Conservation (phyloP, 1,140 invertebrate species). For the Cecropterus lyciades region DNA sequence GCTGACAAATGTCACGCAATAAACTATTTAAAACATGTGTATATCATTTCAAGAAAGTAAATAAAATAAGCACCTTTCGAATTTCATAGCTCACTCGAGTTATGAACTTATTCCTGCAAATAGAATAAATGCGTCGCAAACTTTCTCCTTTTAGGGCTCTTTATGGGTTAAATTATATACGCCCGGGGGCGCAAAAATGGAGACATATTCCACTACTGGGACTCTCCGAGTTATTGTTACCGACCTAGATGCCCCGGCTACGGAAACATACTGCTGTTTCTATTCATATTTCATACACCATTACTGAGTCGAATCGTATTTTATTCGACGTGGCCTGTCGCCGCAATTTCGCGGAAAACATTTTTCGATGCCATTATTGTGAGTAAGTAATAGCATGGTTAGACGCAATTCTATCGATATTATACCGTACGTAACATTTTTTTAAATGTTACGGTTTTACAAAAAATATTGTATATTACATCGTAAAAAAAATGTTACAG, state of each 20-base stretch:
- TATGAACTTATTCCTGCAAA: constrained; percentile 64
- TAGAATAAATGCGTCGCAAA: constrained; percentile 74
- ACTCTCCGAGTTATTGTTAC: constrained; percentile 62
- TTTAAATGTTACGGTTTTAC: no score
- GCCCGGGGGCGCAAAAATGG: constrained; percentile 69
- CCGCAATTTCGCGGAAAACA: constrained; percentile 11
- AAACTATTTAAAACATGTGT: neutral
- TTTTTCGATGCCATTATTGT: constrained; percentile 6
- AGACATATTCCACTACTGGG: constrained; percentile 75
- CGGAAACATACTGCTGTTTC: constrained; percentile 48
- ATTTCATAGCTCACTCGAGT: constrained; percentile 46
- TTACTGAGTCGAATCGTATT: constrained; percentile 57
- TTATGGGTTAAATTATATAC: constrained; percentile 79
- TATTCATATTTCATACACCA: constrained; percentile 70
- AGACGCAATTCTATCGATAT: no score
- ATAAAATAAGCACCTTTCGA: constrained; percentile 3
- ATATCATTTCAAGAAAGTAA: constrained; percentile 4
- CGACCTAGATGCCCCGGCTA: constrained; percentile 54
- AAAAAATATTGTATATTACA: no score
- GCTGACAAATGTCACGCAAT: neutral
- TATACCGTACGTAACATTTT: no score
- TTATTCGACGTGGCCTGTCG: constrained; percentile 48
- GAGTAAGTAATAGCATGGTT: neutral
- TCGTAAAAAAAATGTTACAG: no score
- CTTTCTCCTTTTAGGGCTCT: constrained; percentile 71